Evolutionary conservation across 2,113 vertebrate genomes (phyloP), one percentile per base, ranked within the genome.

Genomic region (Callospermophilus lateralis): DNA sequence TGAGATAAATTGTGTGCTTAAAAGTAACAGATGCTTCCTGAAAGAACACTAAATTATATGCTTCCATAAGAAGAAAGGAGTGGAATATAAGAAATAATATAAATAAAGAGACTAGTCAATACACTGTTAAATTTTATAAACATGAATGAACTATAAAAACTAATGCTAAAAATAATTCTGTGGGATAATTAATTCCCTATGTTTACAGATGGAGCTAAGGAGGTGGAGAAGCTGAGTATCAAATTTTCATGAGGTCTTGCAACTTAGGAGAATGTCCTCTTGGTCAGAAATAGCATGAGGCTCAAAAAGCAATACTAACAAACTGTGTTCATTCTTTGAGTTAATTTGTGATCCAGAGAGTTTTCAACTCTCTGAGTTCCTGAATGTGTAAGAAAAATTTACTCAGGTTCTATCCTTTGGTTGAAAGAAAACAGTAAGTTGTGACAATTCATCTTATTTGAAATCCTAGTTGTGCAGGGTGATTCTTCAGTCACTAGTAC

Each of bases 301-400:
- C 34, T 94, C 45, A 86, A 53, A 89, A 73, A 84, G 42, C n/a
- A 81, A 3, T 63, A 34, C 34, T 83, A 34, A 42, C 16, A 63
- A 39, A 61, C 51, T 76, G 28, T 7, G 19, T 70, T 72, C 28
- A 86, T 85, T 81, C 37, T 86, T 76, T 28, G 68, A 87, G 28
- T 30, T 68, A 42, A 63, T 48, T 87, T 37, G 65, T 70, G 48
- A 93, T 8, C 15, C 63, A 92, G 42, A 93, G 13, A 63, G 48
- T 88, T 77, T 22, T 67, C 89, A 45, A 42, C 16, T 86, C 78
- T 85, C 1, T 84, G 30, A 92, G 32, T 93, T 96, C 73, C 89
- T 89, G 28, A 93, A 91, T 78, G 30, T 67, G 12, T 81, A 95
- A 72, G 77, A 74, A 95, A 94, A 90, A 73, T 76, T 88, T 51